These are phyloP conservation scores for Venusia cambrica DNA, from an alignment of 2,888 invertebrate species.

Conservation along the genomic window DNA sequence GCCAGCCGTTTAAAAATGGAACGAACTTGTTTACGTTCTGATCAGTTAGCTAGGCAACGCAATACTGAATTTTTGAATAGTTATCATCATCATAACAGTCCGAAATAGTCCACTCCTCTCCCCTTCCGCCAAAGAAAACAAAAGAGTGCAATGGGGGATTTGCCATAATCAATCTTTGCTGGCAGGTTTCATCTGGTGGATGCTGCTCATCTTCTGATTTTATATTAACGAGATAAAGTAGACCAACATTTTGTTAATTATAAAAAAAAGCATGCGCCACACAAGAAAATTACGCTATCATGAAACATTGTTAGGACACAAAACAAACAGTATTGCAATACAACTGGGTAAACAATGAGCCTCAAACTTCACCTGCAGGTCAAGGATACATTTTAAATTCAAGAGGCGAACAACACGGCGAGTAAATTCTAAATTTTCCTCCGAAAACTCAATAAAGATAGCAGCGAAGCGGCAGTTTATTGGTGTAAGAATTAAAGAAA, in stretches of 20 bases:
- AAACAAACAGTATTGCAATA: slow-evolving; percentile 6
- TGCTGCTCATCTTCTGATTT: too few relatives aligned
- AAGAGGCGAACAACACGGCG: slow-evolving; percentile 16
- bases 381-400: slow-evolving; percentile 22
- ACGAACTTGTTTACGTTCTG: slow-evolving; percentile 14
- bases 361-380: slow-evolving; percentile 15
- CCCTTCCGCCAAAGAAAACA: too few relatives aligned
- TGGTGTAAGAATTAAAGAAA: slow-evolving; percentile 19
- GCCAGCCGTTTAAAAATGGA: slow-evolving; percentile 19
- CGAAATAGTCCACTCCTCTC: too few relatives aligned
- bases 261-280: too few relatives aligned
- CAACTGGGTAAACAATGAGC: slow-evolving; percentile 19
- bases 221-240: too few relatives aligned
- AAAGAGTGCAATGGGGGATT: too few relatives aligned
- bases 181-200: too few relatives aligned
- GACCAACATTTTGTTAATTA: too few relatives aligned
- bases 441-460: slow-evolving; percentile 19
- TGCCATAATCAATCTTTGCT: too few relatives aligned
- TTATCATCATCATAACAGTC: background rate
- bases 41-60: slow-evolving; percentile 10
- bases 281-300: too few relatives aligned
- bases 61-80: background rate
- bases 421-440: slow-evolving; percentile 18
- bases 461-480: slow-evolving; percentile 20
- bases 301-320: slow-evolving; percentile 5